Evolutionary conservation across 2,113 vertebrate genomes (phyloP).

Genomic region (Bombycilla garrulus): DNA sequence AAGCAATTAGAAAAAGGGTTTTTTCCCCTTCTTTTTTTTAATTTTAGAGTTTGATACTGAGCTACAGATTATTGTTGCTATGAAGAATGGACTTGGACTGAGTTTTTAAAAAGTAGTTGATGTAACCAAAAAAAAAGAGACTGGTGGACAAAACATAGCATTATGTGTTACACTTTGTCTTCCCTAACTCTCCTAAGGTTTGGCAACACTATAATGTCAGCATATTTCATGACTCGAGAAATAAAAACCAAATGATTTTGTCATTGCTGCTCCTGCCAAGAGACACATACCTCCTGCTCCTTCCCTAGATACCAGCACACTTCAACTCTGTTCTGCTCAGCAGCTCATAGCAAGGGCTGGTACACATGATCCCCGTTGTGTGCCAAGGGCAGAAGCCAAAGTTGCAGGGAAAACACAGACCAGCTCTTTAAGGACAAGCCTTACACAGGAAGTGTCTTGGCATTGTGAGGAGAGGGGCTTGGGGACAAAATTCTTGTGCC

Average conservation of each 20-base stretch:
- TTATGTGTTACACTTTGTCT: not conserved
- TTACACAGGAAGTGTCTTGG: not conserved
- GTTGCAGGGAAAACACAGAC: not conserved
- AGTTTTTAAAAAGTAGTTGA: not conserved
- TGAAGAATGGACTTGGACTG: not conserved
- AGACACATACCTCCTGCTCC: not conserved
- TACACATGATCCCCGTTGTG: rapidly evolving
- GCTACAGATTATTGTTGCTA: not conserved
- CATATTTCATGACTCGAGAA: not conserved
- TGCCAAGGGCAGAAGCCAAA: not conserved
- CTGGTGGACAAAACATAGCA: not conserved
- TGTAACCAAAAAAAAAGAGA: not conserved
- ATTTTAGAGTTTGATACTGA: not conserved
- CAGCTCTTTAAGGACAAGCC: not conserved
- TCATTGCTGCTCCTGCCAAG: not conserved
- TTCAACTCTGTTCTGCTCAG: not conserved
- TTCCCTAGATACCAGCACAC: not conserved
- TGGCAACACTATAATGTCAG: not conserved
- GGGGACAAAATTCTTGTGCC: not conserved
- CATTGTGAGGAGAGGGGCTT: not conserved
- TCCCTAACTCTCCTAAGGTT: not conserved
- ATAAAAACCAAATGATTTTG: not conserved
- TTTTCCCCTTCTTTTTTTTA: not conserved
- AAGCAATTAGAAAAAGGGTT: not conserved
- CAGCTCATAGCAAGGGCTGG: not conserved